A percentile compares a stretch with the other conserved stretches of the same genome.
Evolutionary conservation across 2,888 invertebrate species (phyloP).

Genomic region (Crepidodera aurea): DNA sequence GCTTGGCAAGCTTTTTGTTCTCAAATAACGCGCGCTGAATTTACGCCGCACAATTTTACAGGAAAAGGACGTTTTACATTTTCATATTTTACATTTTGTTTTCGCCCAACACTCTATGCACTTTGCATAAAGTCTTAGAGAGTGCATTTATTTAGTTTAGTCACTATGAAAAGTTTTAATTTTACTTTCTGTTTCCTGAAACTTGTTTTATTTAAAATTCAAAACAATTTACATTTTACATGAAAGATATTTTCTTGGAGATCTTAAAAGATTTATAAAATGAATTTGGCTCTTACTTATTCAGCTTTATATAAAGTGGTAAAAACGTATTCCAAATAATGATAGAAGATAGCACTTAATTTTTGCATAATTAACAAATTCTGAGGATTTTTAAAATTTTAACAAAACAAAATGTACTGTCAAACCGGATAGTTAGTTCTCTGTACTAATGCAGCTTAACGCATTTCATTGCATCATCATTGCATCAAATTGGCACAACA

Average conservation of each 20-base stretch:
- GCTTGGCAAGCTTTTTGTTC: constrained; percentile 4
- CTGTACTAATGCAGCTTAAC: no score
- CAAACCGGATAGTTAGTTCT: no score
- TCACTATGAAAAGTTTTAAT: constrained; percentile 2
- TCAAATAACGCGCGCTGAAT: constrained; percentile 5
- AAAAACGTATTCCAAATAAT: no score
- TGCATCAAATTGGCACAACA: no score
- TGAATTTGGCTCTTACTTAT: not conserved
- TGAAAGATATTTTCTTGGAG: not conserved
- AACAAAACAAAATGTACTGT: no score
- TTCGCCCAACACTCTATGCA: not conserved
- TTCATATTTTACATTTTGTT: not conserved
- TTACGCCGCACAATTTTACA: constrained; percentile 7
- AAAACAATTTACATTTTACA: not conserved
- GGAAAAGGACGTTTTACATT: not conserved
- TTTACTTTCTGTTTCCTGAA: constrained; percentile 4
- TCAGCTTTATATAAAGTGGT: no score
- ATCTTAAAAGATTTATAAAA: not conserved
- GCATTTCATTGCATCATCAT: no score
- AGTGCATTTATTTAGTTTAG: constrained; percentile 6
- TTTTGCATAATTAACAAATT: no score
- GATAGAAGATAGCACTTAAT: no score
- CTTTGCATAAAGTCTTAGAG: constrained; percentile 9
- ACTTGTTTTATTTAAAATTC: constrained; percentile 1
- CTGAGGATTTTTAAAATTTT: no score